Conservation (phyloP, 2,113 vertebrate genomes). For the Phoenicopterus ruber region DNA sequence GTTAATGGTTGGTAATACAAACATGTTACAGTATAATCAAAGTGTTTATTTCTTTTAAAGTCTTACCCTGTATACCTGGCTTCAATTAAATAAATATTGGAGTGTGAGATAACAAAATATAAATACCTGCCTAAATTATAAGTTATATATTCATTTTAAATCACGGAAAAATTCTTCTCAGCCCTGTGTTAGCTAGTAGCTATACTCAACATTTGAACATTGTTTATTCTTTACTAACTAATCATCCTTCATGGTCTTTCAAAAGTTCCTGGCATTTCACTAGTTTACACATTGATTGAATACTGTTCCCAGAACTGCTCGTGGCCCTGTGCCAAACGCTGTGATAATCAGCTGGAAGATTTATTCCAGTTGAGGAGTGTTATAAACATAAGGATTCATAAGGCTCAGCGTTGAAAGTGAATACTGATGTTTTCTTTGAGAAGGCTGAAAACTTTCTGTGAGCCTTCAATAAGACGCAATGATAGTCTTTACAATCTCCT, state of each 20-base stretch:
- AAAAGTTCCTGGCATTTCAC: conserved; percentile 76
- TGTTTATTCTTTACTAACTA: conserved; percentile 77
- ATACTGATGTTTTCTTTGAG: conserved; percentile 65
- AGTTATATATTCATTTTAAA: conserved; percentile 61
- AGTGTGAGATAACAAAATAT: conserved; percentile 67
- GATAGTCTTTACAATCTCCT: conserved; percentile 2
- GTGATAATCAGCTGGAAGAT: conserved; percentile 85
- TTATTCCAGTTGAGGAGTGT: conserved; percentile 81
- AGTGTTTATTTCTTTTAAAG: conserved; percentile 69
- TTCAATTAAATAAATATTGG: conserved; percentile 52
- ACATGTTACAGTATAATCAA: conserved; percentile 39
- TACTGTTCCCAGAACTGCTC: conserved; percentile 72
- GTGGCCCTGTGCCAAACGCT: conserved; percentile 74
- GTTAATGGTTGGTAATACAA: conserved; percentile 34
- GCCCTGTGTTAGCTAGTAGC: conserved; percentile 45
- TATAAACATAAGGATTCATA: conserved; percentile 81
- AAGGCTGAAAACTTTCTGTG: conserved; percentile 58
- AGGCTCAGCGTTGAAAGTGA: conserved; percentile 57
- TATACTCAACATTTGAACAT: conserved; percentile 38
- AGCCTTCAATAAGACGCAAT: background rate
- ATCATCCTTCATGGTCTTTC: conserved; percentile 71
- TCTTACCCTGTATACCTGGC: conserved; percentile 58
- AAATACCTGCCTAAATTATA: conserved; percentile 62
- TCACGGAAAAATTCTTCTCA: conserved; percentile 64
- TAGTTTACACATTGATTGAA: conserved; percentile 76